Base-by-base conservation (phyloP, 2,888 invertebrate species). In the Syrista parreyssii region DNA sequence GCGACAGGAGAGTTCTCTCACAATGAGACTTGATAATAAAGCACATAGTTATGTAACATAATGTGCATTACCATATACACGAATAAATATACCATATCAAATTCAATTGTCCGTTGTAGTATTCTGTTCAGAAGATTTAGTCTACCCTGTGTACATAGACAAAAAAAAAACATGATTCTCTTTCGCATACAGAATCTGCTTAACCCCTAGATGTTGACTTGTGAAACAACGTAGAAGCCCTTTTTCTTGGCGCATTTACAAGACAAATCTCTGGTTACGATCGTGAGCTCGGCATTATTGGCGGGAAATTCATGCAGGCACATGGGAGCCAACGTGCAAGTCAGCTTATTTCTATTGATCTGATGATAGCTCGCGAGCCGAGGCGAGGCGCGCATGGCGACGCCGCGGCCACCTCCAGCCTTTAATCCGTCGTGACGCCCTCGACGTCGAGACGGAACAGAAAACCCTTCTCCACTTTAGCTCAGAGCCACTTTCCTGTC, bases 341-440 rank as follows among this genome's bases (percentile, higher is more conserved):
- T 85, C 85, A 85, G 85, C 86, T 87, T 86, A 87, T 88, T 85
- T 83, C 87, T 88, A 88, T 88, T 86, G 88, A 88, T 88, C 87
- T 86, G 85, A 84, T 83, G 87, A 87, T 86, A 88, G 87, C 84
- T 55, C 78, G 78, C 83, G 80, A 79, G 82, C 79, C 76, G 79
- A 82, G 78, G 79, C 80, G 78, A 77, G 79, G 79, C 83, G 84
- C 87, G 88, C 88, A 87, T 88, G 88, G 88, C 88, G 88, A 85
- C 86, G 82, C 85, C 81, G 81, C 80, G 85, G 82, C 84, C 84
- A 85, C 86, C 85, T 85, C 85, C 85, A 85, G 85, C 84, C 86
- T 88, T 86, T 88, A 88, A 87, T 89, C 88, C 88, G 85, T 84
- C 87, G 85, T 84, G 88, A 87, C 89, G 86, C 85, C 84, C 85